phyloP scores from a whole-genome alignment of 2,888 invertebrate genomes.

The Epinotia ramella region DNA sequence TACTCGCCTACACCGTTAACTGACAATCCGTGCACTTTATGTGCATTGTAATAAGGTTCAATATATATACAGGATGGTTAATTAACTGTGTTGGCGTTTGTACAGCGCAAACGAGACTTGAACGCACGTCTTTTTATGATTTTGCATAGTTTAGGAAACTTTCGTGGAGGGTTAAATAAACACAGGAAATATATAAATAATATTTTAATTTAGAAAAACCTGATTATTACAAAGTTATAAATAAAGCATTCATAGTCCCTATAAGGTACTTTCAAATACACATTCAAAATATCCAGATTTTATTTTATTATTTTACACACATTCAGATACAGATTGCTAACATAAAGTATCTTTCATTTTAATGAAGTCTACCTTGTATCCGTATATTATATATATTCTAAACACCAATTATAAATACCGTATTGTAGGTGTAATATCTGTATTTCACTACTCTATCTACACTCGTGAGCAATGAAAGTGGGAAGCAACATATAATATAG shows the following conservation, averaged over 20 bases:
- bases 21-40: no score
- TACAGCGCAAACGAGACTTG: no score
- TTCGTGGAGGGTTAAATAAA: conserved; percentile 6
- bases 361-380: not conserved
- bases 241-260: conserved; percentile 9
- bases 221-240: conserved; percentile 33
- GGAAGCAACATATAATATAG: no score
- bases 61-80: no score
- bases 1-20: no score
- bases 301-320: not conserved
- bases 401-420: not conserved
- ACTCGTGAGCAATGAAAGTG: no score
- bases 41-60: no score
- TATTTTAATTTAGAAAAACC: conserved; percentile 40
- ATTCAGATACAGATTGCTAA: not conserved
- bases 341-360: conserved; percentile 3
- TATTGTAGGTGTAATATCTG: no score
- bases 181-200: conserved; percentile 21
- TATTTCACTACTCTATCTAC: not conserved
- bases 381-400: not conserved
- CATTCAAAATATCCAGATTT: not conserved
- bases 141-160: no score
- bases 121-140: no score
- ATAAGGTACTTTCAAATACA: conserved; percentile 30
- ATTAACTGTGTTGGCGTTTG: no score